phyloP scores from a whole-genome alignment of 2,113 vertebrate species.

The Helogale parvula region DNA sequence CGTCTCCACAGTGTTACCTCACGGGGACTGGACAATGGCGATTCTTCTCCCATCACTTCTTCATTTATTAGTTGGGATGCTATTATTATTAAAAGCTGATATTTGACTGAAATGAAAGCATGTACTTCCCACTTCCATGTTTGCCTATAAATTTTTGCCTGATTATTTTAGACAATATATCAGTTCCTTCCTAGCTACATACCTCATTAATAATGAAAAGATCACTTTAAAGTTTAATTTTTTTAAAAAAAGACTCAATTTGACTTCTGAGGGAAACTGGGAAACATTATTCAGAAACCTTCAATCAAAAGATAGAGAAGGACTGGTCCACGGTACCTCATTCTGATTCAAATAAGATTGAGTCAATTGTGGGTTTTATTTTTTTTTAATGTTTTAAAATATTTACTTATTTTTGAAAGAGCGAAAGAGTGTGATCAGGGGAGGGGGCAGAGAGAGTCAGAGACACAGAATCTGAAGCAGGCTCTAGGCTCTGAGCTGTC shows the following conservation, averaged over 20 bases:
- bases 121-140: not conserved
- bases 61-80: not conserved
- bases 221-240: not conserved
- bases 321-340: not conserved
- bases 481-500: too few relatives aligned
- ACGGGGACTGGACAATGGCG: not conserved
- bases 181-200: not conserved
- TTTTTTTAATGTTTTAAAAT: too few relatives aligned
- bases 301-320: not conserved
- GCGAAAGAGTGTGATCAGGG: too few relatives aligned
- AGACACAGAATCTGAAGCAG: too few relatives aligned
- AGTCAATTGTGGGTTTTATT: not conserved
- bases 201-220: slow-evolving; percentile 21
- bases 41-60: not conserved
- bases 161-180: not conserved
- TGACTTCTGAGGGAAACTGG: not conserved
- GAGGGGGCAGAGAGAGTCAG: too few relatives aligned
- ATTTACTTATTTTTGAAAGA: too few relatives aligned
- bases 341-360: not conserved
- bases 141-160: not conserved
- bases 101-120: not conserved
- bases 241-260: not conserved
- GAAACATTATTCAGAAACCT: not conserved
- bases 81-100: not conserved
- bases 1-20: not conserved